Conservation (phyloP, 2,797 vertebrate genomes). For the Cichlasoma orientale region DNA sequence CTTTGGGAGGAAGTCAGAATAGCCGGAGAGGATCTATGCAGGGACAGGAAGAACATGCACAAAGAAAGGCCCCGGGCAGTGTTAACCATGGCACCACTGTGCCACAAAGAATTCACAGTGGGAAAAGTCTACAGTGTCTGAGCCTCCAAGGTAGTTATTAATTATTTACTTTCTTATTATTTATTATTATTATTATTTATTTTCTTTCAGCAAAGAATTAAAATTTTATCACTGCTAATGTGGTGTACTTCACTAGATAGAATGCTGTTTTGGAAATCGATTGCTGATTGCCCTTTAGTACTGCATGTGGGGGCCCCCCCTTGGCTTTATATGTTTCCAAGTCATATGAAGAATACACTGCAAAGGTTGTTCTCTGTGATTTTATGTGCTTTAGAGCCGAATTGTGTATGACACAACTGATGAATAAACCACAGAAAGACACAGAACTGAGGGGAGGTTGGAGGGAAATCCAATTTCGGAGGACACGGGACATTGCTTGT, state of each 20-base stretch:
- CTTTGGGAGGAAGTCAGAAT: too few species aligned
- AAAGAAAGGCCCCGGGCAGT: background rate
- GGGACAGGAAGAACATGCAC: background rate
- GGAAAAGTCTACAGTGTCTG: background rate
- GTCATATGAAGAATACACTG: background rate
- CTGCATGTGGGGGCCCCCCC: background rate
- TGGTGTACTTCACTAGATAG: background rate
- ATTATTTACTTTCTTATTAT: background rate
- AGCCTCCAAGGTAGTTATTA: background rate
- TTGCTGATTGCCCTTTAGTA: background rate
- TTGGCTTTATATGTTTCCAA: background rate
- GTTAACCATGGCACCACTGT: background rate
- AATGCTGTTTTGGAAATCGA: background rate
- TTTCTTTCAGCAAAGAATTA: background rate
- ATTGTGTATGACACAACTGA: conserved; percentile 44
- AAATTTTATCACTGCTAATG: background rate
- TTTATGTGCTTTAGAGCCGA: conserved; percentile 14
- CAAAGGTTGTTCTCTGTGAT: conserved; percentile 7
- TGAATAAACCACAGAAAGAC: conserved; percentile 33
- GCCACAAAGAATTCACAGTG: background rate
- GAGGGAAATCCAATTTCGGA: conserved; percentile 58
- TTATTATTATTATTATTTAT: background rate
- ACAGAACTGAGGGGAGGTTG: conserved; percentile 23
- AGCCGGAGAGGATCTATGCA: too few species aligned
- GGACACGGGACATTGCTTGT: conserved; percentile 61